Evolutionary conservation across 2,113 vertebrate species (phyloP).

Genomic region (Callionymus lyra): DNA sequence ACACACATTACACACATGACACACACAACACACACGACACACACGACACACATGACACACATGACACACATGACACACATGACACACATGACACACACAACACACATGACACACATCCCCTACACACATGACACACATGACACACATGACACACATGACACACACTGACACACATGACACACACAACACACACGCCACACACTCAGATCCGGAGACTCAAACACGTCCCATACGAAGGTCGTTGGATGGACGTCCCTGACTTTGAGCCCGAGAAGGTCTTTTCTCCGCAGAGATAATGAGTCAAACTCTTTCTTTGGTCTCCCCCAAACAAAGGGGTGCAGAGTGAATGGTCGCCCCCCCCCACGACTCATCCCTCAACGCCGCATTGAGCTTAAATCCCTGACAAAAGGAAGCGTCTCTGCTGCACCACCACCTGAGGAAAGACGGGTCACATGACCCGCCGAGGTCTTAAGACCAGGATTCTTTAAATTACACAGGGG

Average conservation of each 20-base stretch:
- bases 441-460: conserved; percentile 47
- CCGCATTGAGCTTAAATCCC: conserved; percentile 71
- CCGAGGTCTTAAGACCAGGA: conserved; percentile 23
- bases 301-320: conserved; percentile 54
- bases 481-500: conserved; percentile 4
- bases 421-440: conserved; percentile 74
- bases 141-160: no score
- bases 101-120: no score
- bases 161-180: no score
- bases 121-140: no score
- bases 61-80: no score
- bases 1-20: no score
- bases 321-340: conserved; percentile 76
- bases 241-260: conserved; percentile 55
- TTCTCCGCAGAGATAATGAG: conserved; percentile 58
- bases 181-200: background rate
- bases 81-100: no score
- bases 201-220: no score
- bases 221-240: no score
- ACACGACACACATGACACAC: no score
- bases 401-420: conserved; percentile 81
- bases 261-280: conserved; percentile 64
- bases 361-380: conserved; percentile 56
- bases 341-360: conserved; percentile 69
- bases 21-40: no score